phyloP scores from a whole-genome alignment of 2,797 vertebrate species.

The Emys orbicularis region DNA sequence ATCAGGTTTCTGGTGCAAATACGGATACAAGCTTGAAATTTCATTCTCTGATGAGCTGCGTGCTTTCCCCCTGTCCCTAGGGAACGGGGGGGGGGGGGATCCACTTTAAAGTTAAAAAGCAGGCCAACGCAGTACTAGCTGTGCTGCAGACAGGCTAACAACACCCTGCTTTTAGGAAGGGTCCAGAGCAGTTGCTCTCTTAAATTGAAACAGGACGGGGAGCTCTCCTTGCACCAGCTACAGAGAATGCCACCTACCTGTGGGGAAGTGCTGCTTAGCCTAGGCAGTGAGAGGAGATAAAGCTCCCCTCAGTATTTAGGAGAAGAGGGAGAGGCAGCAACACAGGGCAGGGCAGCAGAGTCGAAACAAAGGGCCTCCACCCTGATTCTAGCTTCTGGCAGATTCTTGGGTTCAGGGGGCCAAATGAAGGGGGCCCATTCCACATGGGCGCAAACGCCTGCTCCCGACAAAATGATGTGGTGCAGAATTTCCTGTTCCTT shows the following conservation, averaged over 20 bases:
- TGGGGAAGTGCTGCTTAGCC: background rate
- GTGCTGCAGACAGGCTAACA: background rate
- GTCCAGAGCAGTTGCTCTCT: background rate
- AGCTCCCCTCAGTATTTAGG: background rate
- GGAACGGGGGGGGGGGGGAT: background rate
- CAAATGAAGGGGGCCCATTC: accelerated
- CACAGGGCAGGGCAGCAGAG: background rate
- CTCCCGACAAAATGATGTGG: background rate
- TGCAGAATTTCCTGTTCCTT: background rate
- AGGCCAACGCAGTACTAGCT: background rate
- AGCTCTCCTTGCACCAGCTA: background rate
- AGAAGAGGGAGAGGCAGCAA: too few relatives aligned
- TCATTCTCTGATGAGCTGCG: background rate
- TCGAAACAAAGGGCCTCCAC: background rate
- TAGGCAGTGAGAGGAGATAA: background rate
- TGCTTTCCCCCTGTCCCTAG: background rate
- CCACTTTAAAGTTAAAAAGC: background rate
- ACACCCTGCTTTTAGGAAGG: background rate
- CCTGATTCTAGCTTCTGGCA: background rate
- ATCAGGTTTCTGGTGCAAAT: constrained; percentile 66
- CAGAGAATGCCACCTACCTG: background rate
- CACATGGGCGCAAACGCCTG: background rate
- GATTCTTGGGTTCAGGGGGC: accelerated
- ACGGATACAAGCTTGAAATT: background rate
- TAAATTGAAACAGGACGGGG: background rate